Evolutionary conservation across 2,888 invertebrate genomes (phyloP), one percentile per base, ranked within the genome.

Genomic region (Xylota segnis): DNA sequence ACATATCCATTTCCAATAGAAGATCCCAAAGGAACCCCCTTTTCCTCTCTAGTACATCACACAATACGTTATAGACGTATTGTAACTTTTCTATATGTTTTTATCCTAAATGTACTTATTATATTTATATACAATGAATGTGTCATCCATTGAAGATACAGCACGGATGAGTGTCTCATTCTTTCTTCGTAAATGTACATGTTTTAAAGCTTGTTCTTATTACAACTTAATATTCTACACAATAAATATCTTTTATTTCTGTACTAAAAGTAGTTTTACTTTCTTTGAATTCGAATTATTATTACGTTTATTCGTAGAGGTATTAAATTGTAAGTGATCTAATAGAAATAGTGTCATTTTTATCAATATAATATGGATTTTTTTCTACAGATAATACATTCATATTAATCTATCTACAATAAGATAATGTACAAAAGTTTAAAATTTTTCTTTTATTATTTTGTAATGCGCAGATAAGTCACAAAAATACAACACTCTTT

Each of bases 371-470:
- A 61, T 61, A 43, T 16, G 16, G 40, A 37, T 52, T 52, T 14
- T 27, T n/a, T 52, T 34, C 1, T 54, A 16, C 34, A 65, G 32
- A 65, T 50, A 23, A n/a, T 34, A 40, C 16, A 23, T 12, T 50
- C 32, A 4, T 10, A 23, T 14, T 37, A 23, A 2, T 56, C 43
- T 70, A 47, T 71, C 45, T 71, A n/a, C 32, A 71, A 58, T 58
- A n/a, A 58, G 70, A 71, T 71, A 71, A 58, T 58, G 45, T 14
- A 23, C 61, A 56, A 50, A 54, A 47, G 61, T 61, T 37, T 63
- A 70, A 68, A 54, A 50, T 59, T 54, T 45, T 40, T 58, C 52
- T 7, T 29, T 43, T 63, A 23, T 47, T 43, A 43, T 54, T 5
- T 32, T 29, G 37, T 10, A 81, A 81, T 81, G 34, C 52, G 52